Conservation (phyloP, 2,797 vertebrate genomes). For the Protosalanx chinensis region DNA sequence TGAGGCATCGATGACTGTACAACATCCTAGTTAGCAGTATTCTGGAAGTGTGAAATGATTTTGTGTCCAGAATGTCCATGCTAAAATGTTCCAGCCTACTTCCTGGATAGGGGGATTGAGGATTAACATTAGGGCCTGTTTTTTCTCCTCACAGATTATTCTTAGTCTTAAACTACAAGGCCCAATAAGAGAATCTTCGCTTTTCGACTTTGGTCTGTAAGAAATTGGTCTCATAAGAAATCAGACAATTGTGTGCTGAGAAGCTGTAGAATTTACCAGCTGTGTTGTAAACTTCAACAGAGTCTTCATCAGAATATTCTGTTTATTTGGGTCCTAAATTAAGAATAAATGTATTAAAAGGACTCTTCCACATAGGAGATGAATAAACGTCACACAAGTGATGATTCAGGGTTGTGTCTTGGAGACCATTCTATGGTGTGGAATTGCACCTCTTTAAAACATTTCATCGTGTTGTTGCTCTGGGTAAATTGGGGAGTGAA, state of each 20-base stretch:
- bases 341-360: no score
- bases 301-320: not conserved
- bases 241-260: not conserved
- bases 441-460: not conserved
- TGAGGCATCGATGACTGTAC: slow-evolving; percentile 29
- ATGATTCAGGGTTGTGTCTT: not conserved
- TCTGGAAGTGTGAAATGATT: slow-evolving; percentile 36
- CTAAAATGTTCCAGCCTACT: not conserved
- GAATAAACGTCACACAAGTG: not conserved
- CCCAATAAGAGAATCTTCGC: no score
- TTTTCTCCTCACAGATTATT: no score
- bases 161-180: no score
- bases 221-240: not conserved
- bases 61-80: slow-evolving; percentile 16
- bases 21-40: slow-evolving; percentile 14
- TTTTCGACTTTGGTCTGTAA: no score
- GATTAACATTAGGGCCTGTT: not conserved
- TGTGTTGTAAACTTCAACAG: not conserved
- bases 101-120: not conserved
- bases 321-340: no score
- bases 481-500: slow-evolving; percentile 35
- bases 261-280: not conserved
- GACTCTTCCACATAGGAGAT: not conserved
- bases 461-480: slow-evolving; percentile 29
- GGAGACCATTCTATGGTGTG: not conserved